phyloP scores from a whole-genome alignment of 1,140 invertebrate genomes.

The Ptiloglossa arizonensis region DNA sequence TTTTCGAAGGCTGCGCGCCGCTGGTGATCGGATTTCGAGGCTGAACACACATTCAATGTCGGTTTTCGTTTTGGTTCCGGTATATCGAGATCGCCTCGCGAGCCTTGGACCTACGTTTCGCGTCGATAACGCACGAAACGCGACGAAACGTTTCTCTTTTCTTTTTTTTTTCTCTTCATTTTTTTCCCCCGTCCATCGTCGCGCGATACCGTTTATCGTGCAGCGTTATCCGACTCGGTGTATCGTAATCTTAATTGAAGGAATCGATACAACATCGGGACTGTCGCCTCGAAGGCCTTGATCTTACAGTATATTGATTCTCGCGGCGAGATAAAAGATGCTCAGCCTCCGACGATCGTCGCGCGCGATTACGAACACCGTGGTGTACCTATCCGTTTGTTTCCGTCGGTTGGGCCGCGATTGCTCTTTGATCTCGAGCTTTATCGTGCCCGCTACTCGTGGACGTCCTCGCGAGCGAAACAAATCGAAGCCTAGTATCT shows the following conservation, averaged over 20 bases:
- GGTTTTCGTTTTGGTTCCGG: slow-evolving; percentile 5
- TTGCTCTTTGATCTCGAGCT: not conserved
- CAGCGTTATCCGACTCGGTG: not conserved
- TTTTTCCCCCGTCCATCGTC: not conserved
- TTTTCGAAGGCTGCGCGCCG: not conserved
- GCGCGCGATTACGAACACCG: too few species aligned
- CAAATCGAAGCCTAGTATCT: too few species aligned
- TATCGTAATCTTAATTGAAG: not conserved
- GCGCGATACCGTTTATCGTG: not conserved
- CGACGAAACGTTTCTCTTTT: not conserved
- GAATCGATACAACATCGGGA: not conserved
- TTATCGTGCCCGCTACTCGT: not conserved
- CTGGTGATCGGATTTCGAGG: slow-evolving; percentile 11
- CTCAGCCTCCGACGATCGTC: not conserved
- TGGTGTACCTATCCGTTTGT: not conserved
- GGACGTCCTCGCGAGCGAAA: too few species aligned
- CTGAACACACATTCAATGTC: not conserved
- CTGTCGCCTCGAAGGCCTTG: not conserved
- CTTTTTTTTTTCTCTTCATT: not conserved
- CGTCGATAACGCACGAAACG: too few species aligned
- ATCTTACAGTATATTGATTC: slow-evolving; percentile 17
- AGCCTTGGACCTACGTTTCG: not conserved
- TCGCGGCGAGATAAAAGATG: not conserved
- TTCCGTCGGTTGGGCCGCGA: not conserved
- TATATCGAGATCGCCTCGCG: not conserved